Conservation (phyloP, 1,140 invertebrate species). For the Marisa cornuarietis region DNA sequence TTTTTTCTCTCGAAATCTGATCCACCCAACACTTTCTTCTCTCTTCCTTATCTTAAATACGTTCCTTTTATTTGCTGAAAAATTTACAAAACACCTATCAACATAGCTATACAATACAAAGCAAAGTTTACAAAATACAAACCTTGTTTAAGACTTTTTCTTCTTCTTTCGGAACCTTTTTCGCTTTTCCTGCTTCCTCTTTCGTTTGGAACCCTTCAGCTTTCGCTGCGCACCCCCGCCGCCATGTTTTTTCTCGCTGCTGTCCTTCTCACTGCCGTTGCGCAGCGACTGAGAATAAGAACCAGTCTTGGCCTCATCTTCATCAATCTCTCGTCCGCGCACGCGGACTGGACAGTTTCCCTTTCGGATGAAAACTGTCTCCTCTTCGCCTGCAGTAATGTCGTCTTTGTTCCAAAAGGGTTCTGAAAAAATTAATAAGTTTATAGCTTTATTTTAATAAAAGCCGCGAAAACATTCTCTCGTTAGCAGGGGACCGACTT, state of each 20-base stretch:
- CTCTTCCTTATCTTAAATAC: too few relatives aligned
- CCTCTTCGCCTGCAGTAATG: not conserved
- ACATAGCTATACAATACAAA: too few relatives aligned
- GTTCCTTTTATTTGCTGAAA: too few relatives aligned
- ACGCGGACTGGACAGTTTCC: not conserved
- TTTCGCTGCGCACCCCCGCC: not conserved
- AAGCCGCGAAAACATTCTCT: too few relatives aligned
- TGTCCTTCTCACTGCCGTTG: conserved; percentile 8
- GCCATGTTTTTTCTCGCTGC: not conserved
- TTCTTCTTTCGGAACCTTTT: conserved; percentile 18
- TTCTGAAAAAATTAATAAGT: too few relatives aligned
- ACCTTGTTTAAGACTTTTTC: not conserved
- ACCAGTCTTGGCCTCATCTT: not conserved
- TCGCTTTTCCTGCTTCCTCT: conserved; percentile 5
- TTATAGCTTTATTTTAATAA: too few relatives aligned
- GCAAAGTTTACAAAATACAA: not conserved
- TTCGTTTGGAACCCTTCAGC: conserved; percentile 9
- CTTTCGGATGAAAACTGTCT: not conserved
- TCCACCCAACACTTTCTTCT: too few relatives aligned
- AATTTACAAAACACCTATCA: too few relatives aligned
- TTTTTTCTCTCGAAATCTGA: too few relatives aligned
- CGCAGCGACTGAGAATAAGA: not conserved
- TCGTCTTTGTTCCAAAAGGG: too few relatives aligned
- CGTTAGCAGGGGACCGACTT: too few relatives aligned
- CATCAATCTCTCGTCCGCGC: not conserved